phyloP scores from a whole-genome alignment of 2,888 invertebrate species.

The Cerceris ruficornis region DNA sequence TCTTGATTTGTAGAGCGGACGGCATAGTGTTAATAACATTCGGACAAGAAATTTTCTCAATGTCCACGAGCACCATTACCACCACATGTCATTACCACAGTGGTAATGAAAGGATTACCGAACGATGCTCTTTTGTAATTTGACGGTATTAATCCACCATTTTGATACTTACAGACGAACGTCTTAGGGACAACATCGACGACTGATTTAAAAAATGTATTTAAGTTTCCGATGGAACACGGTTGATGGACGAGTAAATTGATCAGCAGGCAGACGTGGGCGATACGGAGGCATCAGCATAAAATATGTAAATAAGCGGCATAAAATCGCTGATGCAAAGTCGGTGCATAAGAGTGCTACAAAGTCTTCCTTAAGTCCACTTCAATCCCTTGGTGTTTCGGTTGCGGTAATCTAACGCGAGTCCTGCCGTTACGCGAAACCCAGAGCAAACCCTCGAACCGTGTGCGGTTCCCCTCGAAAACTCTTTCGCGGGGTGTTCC shows the following conservation, averaged over 20 bases:
- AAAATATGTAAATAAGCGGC: slow-evolving; percentile 63
- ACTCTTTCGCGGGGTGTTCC: neutral
- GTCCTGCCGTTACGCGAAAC: slow-evolving; percentile 17
- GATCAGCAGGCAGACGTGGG: slow-evolving; percentile 47
- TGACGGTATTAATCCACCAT: neutral
- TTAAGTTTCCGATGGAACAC: slow-evolving; percentile 45
- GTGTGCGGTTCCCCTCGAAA: neutral
- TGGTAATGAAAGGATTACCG: no score
- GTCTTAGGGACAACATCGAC: slow-evolving; percentile 33
- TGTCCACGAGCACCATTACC: no score
- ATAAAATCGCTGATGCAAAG: slow-evolving; percentile 58
- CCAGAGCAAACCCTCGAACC: neutral
- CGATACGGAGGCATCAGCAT: slow-evolving; percentile 44
- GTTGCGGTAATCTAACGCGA: slow-evolving; percentile 14
- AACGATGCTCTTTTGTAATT: no score
- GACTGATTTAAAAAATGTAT: slow-evolving; percentile 49
- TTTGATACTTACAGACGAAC: slow-evolving; percentile 6
- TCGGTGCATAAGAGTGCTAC: slow-evolving; percentile 15
- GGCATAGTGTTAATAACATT: no score
- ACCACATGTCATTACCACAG: no score
- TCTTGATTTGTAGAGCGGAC: no score
- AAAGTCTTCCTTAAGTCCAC: slow-evolving; percentile 33
- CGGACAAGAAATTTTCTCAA: no score
- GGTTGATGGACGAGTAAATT: slow-evolving; percentile 58
- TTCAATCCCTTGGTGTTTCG: slow-evolving; percentile 6